Conservation (phyloP, 2,113 vertebrate genomes). For the Cacatua alba region DNA sequence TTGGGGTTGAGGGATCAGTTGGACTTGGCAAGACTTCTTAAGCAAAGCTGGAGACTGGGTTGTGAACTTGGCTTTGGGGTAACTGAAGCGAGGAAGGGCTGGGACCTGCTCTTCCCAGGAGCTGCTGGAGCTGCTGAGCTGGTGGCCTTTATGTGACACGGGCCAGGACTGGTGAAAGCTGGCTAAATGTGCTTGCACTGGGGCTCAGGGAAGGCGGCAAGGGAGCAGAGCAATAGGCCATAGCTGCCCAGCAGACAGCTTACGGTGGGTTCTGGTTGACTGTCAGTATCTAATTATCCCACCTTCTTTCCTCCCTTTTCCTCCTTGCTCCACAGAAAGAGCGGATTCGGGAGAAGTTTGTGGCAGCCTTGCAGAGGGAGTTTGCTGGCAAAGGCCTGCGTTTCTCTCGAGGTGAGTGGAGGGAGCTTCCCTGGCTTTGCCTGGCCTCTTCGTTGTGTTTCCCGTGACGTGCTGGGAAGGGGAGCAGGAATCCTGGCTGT, state of each 20-base stretch:
- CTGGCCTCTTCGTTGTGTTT: neutral
- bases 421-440: neutral
- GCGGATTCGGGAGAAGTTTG: conserved; percentile 94
- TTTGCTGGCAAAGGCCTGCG: conserved; percentile 94
- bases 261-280: neutral
- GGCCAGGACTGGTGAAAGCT: neutral
- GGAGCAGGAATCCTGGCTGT: neutral
- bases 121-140: neutral
- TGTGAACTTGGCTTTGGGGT: neutral
- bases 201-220: neutral
- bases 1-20: neutral
- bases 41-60: neutral
- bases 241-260: neutral
- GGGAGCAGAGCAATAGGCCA: neutral
- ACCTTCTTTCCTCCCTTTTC: neutral
- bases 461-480: neutral
- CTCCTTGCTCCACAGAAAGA: conserved; percentile 82
- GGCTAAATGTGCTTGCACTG: neutral
- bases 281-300: neutral
- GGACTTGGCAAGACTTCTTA: neutral
- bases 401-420: conserved; percentile 89
- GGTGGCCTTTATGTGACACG: neutral
- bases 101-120: neutral
- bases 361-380: conserved; percentile 90
- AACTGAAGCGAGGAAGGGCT: neutral